Base-by-base conservation (phyloP, 2,797 vertebrate species). In the Spinus pinus region DNA sequence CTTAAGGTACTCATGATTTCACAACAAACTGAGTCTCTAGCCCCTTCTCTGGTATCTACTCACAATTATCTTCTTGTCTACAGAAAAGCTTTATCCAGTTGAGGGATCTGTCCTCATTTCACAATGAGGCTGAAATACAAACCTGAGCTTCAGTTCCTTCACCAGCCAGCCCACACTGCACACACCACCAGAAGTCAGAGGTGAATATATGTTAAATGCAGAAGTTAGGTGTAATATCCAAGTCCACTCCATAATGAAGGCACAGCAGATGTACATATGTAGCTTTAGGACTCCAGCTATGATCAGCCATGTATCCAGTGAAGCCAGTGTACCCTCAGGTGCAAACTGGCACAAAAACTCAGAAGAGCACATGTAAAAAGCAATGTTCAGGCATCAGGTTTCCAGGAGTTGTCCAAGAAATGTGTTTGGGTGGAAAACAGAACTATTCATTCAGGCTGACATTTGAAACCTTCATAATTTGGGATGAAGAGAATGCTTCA, bases 391-490 rank as follows among this genome's bases (percentile, higher is more conserved):
- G 54, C 41, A 74, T 92, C 69, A 49, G 23, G 33, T 95, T 96
- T 92, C 91, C 72, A 81, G 79, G 57, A 93, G 44, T 62, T 78
- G 50, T 61, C 81, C 84, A 94, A 95, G 54, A 96, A 89, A 69
- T 53, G n/a, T 78, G 28, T 81, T 91, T 91, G 47, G 39, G 75
- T 89, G 81, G 41, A 79, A 96, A 94, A 82, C 44, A 83, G 57
- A 90, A 41, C 65, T 86, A 67, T 87, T 94, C 72, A 69, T 91
- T 92, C 84, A 86, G 24, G 28, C 7, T 84, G 95, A 92, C 81
- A 96, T 92, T 69, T 79, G 54, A 96, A 83, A 88, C 91, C 14
- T 11, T 75, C n/a, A 35, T 81, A 66, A 93, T 73, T 2, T 66
- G 21, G 21, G 47, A 30, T 54, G 28, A 93, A 90, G 53, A 93